Conservation (phyloP, 2,888 invertebrate species). For the Nomada ruficornis region DNA sequence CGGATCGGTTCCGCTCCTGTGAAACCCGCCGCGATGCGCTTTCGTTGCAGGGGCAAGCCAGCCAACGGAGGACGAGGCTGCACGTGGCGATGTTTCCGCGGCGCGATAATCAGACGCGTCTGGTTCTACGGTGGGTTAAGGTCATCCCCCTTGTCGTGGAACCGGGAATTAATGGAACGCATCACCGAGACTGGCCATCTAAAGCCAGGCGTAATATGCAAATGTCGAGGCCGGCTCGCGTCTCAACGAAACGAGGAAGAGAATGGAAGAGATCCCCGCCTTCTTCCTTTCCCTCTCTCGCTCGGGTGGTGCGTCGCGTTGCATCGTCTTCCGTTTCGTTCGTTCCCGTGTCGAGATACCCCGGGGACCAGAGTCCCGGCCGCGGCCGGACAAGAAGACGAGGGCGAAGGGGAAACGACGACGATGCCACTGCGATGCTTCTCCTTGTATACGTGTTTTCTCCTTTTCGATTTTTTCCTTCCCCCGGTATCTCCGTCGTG, state of each 20-base stretch:
- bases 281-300: slow-evolving; percentile 63
- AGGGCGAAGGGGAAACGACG: slow-evolving; percentile 33
- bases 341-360: slow-evolving; percentile 31
- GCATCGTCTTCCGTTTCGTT: slow-evolving; percentile 40
- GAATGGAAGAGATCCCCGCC: slow-evolving; percentile 65
- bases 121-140: slow-evolving; percentile 74
- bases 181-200: slow-evolving; percentile 77
- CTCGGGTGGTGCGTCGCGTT: slow-evolving; percentile 17
- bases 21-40: background rate
- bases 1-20: background rate
- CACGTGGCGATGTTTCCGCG: slow-evolving; percentile 74
- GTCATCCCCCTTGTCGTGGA: slow-evolving; percentile 74
- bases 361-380: slow-evolving; percentile 16
- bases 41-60: background rate
- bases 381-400: background rate
- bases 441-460: slow-evolving; percentile 59
- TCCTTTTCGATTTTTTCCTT: slow-evolving; percentile 42
- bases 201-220: slow-evolving; percentile 81
- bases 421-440: slow-evolving; percentile 45
- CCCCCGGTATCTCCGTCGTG: slow-evolving; percentile 32
- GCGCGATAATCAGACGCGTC: slow-evolving; percentile 71
- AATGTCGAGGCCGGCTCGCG: slow-evolving; percentile 78
- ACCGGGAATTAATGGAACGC: slow-evolving; percentile 82
- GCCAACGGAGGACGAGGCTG: background rate
- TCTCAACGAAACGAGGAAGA: slow-evolving; percentile 75